Evolutionary conservation across 2,888 invertebrate species (phyloP), one percentile per base, ranked within the genome.

Genomic region (Gari tellinella): DNA sequence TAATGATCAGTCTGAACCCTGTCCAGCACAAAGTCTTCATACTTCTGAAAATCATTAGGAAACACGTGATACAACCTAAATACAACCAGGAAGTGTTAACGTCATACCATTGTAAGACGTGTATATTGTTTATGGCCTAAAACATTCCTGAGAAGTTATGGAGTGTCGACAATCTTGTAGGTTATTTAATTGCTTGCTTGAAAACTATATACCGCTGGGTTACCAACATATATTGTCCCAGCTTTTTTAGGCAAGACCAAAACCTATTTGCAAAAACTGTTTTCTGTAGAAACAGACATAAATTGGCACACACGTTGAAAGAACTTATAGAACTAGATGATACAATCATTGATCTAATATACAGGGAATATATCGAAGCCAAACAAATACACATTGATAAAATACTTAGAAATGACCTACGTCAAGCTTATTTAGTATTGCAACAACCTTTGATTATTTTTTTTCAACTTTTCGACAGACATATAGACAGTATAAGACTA

Each of bases 11-110:
- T 51, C 61, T 68, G 1, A 68, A 62, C 25, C 15, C 41, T 3
- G 21, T 41, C 12, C 68, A 68, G 41, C 53, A 52, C n/a, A 61
- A 60, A 17, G 61, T 61, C 31, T 68, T 56, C 25, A 37, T 68
- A 12, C 45, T 62, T 15, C 37, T 68, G 10, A 68, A 68, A 26
- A 55, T 61, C 41, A 56, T 62, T 10, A 68, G 49, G 41, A 62
- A 46, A 14, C 25, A 45, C 21, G 7, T 61, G 1, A 43, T 68
- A 12, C n/a, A 62, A 25, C 43, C 46, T 12, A 31, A 45, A 23
- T 38, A 19, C 21, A 41, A 23, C 40, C 12, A 38, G n/a, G 37
- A n/a, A 4, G 19, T 55, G 2, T 31, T 31, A 31, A 40, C 55
- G 1, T 55, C 55, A 14, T 55, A 55, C 15, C 55, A 55, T 10